These are phyloP conservation scores for Myopa testacea DNA, from an alignment of 2,888 invertebrate genomes.

Conservation along the genomic window DNA sequence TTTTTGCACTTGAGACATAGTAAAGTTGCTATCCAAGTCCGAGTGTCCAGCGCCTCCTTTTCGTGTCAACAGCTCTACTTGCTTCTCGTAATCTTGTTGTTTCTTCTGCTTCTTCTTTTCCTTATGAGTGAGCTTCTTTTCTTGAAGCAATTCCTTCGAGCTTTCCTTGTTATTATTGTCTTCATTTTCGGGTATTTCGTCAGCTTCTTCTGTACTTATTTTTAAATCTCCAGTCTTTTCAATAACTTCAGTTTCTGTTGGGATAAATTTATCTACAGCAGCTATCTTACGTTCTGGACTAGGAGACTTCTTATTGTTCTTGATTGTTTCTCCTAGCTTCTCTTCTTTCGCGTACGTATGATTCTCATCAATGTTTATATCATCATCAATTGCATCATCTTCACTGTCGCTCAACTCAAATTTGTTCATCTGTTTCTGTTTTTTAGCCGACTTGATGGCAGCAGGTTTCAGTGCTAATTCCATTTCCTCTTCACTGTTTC, in stretches of 20 bases:
- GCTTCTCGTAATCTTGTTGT: constrained; percentile 87
- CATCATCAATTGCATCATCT: constrained; percentile 52
- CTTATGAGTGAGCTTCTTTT: constrained; percentile 88
- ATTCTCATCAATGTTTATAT: constrained; percentile 39
- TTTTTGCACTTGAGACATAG: constrained; percentile 87
- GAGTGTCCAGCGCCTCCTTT: constrained; percentile 92
- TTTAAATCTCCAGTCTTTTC: constrained; percentile 42
- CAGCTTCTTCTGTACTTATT: constrained; percentile 18
- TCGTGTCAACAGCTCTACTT: constrained; percentile 85
- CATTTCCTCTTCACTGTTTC: constrained; percentile 46
- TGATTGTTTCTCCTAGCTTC: neutral
- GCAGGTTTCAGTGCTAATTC: constrained; percentile 52
- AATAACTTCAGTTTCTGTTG: constrained; percentile 54
- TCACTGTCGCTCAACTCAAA: constrained; percentile 56
- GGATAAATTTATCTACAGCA: constrained; percentile 64
- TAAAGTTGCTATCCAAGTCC: constrained; percentile 92
- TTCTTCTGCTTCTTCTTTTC: constrained; percentile 93
- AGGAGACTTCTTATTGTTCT: neutral
- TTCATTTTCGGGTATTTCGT: constrained; percentile 38
- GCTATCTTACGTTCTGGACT: neutral
- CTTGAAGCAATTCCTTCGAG: constrained; percentile 61
- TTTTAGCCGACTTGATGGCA: constrained; percentile 62
- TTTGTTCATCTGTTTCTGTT: constrained; percentile 58
- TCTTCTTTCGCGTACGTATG: neutral
- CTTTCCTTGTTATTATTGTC: constrained; percentile 55